Percentiles rank a stretch among this genome's conserved stretches.
Conservation (phyloP, 2,113 vertebrate genomes). For the Psilopsiagon aymara region DNA sequence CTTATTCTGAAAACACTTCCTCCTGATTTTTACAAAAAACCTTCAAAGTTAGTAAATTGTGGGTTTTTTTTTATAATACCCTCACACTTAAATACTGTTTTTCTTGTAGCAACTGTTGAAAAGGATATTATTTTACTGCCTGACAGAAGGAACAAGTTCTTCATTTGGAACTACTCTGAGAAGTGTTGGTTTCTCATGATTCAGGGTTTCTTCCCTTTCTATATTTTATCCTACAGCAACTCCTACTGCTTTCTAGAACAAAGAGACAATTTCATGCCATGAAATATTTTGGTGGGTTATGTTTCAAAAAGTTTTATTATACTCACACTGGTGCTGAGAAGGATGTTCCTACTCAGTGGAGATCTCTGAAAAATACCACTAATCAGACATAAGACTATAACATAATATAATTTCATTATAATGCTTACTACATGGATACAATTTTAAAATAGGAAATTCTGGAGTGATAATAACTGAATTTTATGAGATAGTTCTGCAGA, state of each 20-base stretch:
- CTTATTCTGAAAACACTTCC: not conserved
- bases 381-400: not conserved
- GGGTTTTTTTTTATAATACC: accelerated
- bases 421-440: not conserved
- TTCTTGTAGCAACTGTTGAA: not conserved
- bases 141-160: not conserved
- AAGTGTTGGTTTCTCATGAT: not conserved
- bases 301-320: not conserved
- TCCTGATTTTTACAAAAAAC: not conserved
- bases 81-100: not conserved
- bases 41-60: not conserved
- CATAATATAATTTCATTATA: not conserved
- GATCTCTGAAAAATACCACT: not conserved
- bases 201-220: not conserved
- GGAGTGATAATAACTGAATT: not conserved
- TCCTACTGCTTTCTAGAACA: not conserved
- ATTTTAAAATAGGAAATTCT: not conserved
- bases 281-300: not conserved
- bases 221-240: not conserved
- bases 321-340: not conserved
- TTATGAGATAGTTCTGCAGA: not conserved
- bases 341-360: not conserved
- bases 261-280: not conserved
- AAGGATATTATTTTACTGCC: not conserved
- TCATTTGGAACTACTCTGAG: not conserved